A percentile compares a stretch with the other conserved stretches of the same genome.
Conservation (phyloP, 2,888 invertebrate genomes). For the Agrotis ipsilon region DNA sequence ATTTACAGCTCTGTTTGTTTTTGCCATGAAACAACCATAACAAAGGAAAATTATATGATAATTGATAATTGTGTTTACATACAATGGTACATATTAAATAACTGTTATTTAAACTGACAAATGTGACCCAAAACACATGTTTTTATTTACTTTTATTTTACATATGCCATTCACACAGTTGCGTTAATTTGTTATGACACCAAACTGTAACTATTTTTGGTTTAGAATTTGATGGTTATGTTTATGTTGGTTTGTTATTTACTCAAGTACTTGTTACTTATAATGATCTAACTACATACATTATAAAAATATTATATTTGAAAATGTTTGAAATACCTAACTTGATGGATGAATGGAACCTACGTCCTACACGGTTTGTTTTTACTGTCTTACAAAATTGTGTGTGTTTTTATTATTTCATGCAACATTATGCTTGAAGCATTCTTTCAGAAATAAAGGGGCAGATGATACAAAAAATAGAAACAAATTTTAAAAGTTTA, state of each 20-base stretch:
- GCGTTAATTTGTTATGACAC: conserved; percentile 39
- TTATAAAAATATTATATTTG: conserved; percentile 5
- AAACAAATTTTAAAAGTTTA: too few species aligned
- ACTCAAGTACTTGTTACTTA: background rate
- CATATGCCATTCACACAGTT: conserved; percentile 27
- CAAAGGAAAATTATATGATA: conserved; percentile 52
- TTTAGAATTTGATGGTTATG: background rate
- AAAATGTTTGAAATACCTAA: too few species aligned
- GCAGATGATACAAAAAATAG: too few species aligned
- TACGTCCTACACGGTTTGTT: background rate
- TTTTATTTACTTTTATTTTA: conserved; percentile 31
- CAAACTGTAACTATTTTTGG: conserved; percentile 26
- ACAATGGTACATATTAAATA: conserved; percentile 28
- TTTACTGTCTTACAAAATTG: background rate
- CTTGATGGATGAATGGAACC: too few species aligned
- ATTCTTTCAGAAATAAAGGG: too few species aligned
- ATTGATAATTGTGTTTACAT: conserved; percentile 60
- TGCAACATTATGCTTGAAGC: too few species aligned
- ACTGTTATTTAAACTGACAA: conserved; percentile 4
- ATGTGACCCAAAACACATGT: conserved; percentile 33
- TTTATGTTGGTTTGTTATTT: background rate
- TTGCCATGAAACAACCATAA: conserved; percentile 36
- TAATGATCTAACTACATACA: background rate
- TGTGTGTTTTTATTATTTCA: too few species aligned
- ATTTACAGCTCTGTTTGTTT: conserved; percentile 37